Evolutionary conservation across 2,797 vertebrate species (phyloP).

Genomic region (Limnodromus scolopaceus): DNA sequence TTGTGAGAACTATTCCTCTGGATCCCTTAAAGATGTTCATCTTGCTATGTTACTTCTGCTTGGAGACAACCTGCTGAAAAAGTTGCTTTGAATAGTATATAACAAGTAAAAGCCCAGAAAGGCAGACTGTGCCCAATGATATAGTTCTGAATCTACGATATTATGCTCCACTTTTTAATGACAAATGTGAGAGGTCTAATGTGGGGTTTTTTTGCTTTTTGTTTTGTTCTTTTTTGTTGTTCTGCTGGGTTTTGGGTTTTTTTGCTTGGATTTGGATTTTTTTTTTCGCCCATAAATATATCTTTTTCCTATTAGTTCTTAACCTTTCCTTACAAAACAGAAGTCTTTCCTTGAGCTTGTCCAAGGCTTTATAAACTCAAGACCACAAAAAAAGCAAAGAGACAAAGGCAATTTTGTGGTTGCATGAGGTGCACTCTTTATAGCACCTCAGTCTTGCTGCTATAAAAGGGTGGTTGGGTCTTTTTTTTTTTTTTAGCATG

Average conservation of each 20-base stretch:
- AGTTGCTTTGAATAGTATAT: neutral
- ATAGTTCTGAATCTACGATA: neutral
- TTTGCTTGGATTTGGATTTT: neutral
- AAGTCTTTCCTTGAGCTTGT: neutral
- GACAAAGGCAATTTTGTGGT: neutral
- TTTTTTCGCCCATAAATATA: neutral
- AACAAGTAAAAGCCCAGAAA: neutral
- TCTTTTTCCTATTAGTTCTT: neutral
- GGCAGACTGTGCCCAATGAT: neutral
- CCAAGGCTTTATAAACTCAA: neutral
- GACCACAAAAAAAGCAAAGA: neutral
- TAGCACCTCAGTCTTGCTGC: neutral
- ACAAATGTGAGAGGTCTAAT: accelerated
- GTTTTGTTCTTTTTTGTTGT: neutral
- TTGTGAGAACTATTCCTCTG: neutral
- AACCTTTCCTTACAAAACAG: neutral
- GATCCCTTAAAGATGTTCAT: neutral
- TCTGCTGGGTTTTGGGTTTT: neutral
- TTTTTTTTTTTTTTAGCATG: neutral
- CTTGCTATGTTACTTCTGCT: neutral
- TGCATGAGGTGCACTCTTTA: neutral
- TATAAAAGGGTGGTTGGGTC: neutral
- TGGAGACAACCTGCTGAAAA: neutral
- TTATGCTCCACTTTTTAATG: accelerated
- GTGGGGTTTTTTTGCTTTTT: neutral